Evolutionary conservation across 2,888 invertebrate species (phyloP), one percentile per base, ranked within the genome.

Genomic region (Kryphioiulus occultus): DNA sequence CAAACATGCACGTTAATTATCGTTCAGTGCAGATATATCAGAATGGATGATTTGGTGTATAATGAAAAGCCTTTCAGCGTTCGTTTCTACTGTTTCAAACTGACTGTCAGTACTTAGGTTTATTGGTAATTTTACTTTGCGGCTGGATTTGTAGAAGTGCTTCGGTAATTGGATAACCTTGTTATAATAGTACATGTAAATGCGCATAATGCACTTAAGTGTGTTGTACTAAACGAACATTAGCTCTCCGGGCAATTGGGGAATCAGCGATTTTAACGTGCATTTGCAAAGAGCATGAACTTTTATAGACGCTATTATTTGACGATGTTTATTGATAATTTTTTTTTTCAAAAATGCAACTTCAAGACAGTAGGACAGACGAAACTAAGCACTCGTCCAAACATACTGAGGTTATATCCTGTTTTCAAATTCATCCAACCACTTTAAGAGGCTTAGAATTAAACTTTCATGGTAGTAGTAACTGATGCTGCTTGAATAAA

Each of bases 121-220:
- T 22, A 59, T 22, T 59, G 59, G 59, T 22, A 59, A 59, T 59
- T 22, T 59, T 59, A 19, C 59, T 59, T 59, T 59, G 59, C 59
- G 59, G 59, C 22, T 59, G 7, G 22, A 59, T 59, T 59, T 59
- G n/a, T 59, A 59, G 22, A 59, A 59, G 59, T 59, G 22, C 59
- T 59, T 59, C 10, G 4, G 22, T 59, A 59, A 59, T 59, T 59
- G 59, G 59, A 59, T 59, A 59, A 59, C 59, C 22, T 59, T 59
- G 59, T 59, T 59, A 59, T n/a, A 22, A 59, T 59, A 59, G 59
- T 59, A 22, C 17, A 59, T 59, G 59, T 22, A 22, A 59, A 59
- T 59, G 59, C 59, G 59, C 19, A 59, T 59, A 59, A 59, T 59
- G 59, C 59, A 59, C 59, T 59, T 59, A 53, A 53, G n/a, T 17